phyloP scores from a whole-genome alignment of 2,113 vertebrate genomes.

The Burhinus oedicnemus region DNA sequence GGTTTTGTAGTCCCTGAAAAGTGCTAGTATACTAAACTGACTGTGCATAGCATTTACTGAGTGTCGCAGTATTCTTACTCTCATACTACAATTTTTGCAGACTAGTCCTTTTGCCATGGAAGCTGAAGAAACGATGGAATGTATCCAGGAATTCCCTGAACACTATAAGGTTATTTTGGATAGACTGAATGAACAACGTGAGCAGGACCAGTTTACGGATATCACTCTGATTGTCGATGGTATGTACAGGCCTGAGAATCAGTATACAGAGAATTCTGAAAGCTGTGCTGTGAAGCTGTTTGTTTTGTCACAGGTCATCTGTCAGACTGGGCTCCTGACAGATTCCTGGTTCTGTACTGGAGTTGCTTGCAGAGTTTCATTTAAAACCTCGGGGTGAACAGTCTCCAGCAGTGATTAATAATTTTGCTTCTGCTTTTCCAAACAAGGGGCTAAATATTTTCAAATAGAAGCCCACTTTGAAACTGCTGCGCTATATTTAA shows the following conservation, averaged over 20 bases:
- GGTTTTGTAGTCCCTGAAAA: background rate
- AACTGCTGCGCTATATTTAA: background rate
- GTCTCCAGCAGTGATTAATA: background rate
- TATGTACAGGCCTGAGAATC: constrained; percentile 57
- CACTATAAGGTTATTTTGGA: constrained; percentile 98
- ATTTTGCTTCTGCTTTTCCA: background rate
- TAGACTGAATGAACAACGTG: constrained; percentile 93
- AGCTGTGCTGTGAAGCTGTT: background rate
- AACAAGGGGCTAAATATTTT: background rate
- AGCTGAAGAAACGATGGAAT: constrained; percentile 83
- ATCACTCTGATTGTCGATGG: constrained; percentile 98
- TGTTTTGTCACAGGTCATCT: background rate
- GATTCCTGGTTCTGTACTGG: background rate
- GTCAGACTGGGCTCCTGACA: background rate
- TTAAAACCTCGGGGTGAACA: background rate
- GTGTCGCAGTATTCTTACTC: background rate
- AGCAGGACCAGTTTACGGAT: constrained; percentile 96
- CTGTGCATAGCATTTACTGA: background rate
- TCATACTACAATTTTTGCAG: constrained; percentile 50
- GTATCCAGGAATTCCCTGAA: constrained; percentile 89
- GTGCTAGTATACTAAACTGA: background rate
- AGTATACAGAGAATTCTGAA: background rate
- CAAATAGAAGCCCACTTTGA: background rate
- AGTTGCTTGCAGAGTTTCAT: background rate
- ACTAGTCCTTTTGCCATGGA: constrained; percentile 78